Percentiles rank a stretch among this genome's conserved stretches.
Conservation (phyloP, 2,113 vertebrate genomes). For the Cercopithecus mona region DNA sequence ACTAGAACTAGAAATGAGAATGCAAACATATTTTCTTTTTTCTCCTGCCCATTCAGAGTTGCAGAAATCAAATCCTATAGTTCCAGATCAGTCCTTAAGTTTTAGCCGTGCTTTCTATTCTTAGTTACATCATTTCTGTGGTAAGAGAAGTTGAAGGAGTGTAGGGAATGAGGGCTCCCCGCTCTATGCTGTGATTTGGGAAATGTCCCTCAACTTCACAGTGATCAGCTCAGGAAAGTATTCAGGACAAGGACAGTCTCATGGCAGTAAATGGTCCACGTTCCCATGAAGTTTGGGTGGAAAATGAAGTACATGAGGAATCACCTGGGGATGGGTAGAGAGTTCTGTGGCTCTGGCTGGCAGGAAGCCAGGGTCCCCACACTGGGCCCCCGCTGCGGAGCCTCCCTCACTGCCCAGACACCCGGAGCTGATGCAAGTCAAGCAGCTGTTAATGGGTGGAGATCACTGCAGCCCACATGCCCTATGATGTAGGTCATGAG, state of each 20-base stretch:
- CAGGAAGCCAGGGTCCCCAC: background rate
- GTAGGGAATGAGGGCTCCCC: background rate
- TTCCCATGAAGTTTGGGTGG: background rate
- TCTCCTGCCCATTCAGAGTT: background rate
- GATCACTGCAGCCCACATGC: background rate
- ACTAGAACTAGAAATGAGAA: background rate
- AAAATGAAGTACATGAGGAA: background rate
- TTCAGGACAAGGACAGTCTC: background rate
- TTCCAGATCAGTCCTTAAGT: background rate
- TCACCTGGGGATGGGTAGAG: background rate
- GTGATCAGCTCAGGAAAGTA: background rate
- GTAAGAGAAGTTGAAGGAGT: background rate
- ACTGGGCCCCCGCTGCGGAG: background rate
- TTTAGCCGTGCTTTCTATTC: background rate
- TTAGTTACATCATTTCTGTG: background rate
- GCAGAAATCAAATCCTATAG: background rate
- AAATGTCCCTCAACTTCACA: background rate
- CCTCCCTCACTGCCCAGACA: background rate
- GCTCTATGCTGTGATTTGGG: background rate
- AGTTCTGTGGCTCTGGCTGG: background rate
- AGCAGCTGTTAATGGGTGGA: slow-evolving; percentile 25
- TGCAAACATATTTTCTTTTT: background rate
- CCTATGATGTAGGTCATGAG: background rate
- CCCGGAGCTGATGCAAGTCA: background rate
- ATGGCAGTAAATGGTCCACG: background rate